Evolutionary conservation across 2,113 vertebrate genomes (phyloP), one percentile per base, ranked within the genome.

Genomic region (Rhizomys pruinosus): DNA sequence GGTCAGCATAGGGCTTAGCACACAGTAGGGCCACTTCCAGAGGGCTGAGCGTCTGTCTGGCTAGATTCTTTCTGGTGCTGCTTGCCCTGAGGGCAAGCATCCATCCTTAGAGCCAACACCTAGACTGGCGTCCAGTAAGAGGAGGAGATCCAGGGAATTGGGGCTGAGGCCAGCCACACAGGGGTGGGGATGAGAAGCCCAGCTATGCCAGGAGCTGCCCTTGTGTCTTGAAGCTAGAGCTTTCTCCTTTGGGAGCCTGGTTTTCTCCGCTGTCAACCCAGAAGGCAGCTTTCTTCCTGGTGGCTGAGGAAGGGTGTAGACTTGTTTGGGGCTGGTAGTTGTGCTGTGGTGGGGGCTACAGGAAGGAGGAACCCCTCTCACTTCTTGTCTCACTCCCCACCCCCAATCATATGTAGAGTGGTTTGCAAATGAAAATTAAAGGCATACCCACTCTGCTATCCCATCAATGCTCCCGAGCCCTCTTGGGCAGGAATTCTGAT

Each of bases 351-450:
- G 34, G 59, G 37, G 39, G 80, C 55, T 74, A 22, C 29, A 4
- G 23, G 32, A 37, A 9, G 42, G 59, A 2, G 3, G 55, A 23
- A 47, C 7, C 42, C 23, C 15, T 44, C 57, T 63, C 42, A 20
- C 17, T 52, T 19, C 37, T n/a, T 59, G 11, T 11, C 11, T 52
- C 47, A 52, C 47, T 6, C 47, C 9, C 17, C 44, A 37, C 15
- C 25, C 0, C 19, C 15, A 11, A 44, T 69, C 63, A 32, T 16
- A 44, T 13, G 6, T 32, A 74, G 93, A 94, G 19, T 23, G 7
- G 20, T 94, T 87, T 85, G 59, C 29, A 64, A 90, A 93, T 69
- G 72, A 95, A 59, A 19, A 42, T 76, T 80, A 55, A 20, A 57
- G 66, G 81, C 37, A 59, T 3, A 39, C 11, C 61, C 52, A 57